Conservation (phyloP, 2,797 vertebrate species). For the Champsocephalus esox region DNA sequence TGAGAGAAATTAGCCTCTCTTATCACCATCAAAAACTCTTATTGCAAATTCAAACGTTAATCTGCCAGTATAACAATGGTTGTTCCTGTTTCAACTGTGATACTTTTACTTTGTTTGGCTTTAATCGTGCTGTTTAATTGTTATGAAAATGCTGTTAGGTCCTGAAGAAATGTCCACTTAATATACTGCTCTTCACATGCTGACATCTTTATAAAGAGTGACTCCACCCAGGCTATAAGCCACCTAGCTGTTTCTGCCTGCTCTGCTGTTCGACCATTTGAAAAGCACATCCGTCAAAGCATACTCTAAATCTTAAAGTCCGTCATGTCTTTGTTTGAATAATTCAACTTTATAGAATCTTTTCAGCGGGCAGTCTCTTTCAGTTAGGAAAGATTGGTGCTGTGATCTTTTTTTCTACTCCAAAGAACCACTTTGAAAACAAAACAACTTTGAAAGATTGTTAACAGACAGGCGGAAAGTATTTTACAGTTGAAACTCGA, state of each 20-base stretch:
- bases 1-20: background rate
- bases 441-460: background rate
- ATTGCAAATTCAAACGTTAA: conserved; percentile 8
- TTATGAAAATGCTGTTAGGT: conserved; percentile 28
- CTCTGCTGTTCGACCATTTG: conserved; percentile 3
- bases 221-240: conserved; percentile 8
- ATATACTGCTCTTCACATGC: background rate
- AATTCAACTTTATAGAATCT: conserved; percentile 4
- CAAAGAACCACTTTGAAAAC: conserved; percentile 13
- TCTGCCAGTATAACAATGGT: background rate
- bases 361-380: background rate
- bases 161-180: conserved; percentile 19
- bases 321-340: conserved; percentile 10
- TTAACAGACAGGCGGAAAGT: background rate
- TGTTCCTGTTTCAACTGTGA: background rate
- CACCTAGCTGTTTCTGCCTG: conserved; percentile 33
- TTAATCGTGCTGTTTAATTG: conserved; percentile 1
- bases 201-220: conserved; percentile 10
- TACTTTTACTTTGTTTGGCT: conserved; percentile 4
- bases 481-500: background rate
- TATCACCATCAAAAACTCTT: background rate
- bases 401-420: background rate
- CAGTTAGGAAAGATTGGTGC: background rate
- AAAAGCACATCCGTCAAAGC: background rate
- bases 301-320: conserved; percentile 1